These are phyloP conservation scores for Microchirus variegatus DNA, from an alignment of 2,797 vertebrate species.

Conservation along the genomic window DNA sequence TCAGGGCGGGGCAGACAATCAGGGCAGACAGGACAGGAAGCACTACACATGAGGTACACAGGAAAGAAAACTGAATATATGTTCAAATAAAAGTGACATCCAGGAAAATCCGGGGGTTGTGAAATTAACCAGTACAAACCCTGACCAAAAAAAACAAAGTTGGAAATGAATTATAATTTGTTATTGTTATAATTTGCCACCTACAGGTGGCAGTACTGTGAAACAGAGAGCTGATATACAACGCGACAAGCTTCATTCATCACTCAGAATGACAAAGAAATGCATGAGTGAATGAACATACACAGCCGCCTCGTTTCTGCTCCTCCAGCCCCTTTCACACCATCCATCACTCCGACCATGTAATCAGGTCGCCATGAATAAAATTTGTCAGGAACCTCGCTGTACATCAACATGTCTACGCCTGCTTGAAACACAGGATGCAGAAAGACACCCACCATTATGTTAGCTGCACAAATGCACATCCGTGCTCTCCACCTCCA, in stretches of 20 bases:
- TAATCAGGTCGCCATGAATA: conserved; percentile 32
- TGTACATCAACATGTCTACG: conserved; percentile 31
- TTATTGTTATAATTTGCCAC: not conserved
- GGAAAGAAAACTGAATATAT: too few relatives aligned
- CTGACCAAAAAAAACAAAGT: too few relatives aligned
- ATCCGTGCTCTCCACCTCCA: not conserved
- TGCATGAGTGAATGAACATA: conserved; percentile 25
- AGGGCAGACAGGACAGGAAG: too few relatives aligned
- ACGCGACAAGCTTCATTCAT: conserved; percentile 34
- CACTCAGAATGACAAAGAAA: conserved; percentile 25
- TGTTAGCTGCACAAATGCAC: not conserved
- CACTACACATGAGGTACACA: too few relatives aligned
- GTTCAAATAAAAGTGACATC: too few relatives aligned
- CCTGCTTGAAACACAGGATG: conserved; percentile 2
- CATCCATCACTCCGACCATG: conserved; percentile 2
- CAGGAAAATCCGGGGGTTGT: too few relatives aligned
- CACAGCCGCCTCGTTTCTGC: not conserved
- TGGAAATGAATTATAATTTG: too few relatives aligned
- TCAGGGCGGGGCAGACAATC: too few relatives aligned
- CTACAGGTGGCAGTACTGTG: not conserved
- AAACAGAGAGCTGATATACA: conserved; percentile 3
- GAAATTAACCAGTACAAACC: too few relatives aligned
- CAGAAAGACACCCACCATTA: conserved; percentile 2
- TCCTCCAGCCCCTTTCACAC: not conserved
- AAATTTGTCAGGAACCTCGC: conserved; percentile 15